phyloP scores from a whole-genome alignment of 2,797 vertebrate species.

The Platyrinchus mystaceus region DNA sequence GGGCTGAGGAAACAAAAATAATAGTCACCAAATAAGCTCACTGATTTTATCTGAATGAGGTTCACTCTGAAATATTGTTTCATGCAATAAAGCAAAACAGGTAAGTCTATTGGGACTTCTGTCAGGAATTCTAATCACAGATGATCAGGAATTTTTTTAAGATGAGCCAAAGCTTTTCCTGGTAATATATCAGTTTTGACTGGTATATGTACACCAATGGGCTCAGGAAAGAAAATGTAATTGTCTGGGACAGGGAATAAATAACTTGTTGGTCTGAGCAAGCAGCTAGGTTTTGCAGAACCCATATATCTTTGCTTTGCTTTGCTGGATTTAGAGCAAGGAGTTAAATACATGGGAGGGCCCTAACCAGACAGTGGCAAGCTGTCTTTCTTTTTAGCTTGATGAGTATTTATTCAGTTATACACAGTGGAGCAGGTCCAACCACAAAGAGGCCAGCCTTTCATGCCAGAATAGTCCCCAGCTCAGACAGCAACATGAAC shows the following conservation, averaged over 20 bases:
- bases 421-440: not conserved
- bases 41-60: not conserved
- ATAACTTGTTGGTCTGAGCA: not conserved
- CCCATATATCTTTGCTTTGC: not conserved
- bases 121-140: constrained; percentile 14
- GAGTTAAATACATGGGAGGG: not conserved
- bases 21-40: not conserved
- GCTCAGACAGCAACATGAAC: not conserved
- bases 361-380: not conserved
- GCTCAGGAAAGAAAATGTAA: not conserved
- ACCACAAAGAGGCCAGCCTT: not conserved
- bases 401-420: constrained; percentile 11
- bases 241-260: constrained; percentile 15
- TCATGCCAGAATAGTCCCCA: constrained; percentile 8
- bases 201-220: not conserved
- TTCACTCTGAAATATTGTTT: not conserved
- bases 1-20: not conserved
- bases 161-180: not conserved
- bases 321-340: constrained; percentile 10
- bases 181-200: not conserved
- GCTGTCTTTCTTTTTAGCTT: constrained; percentile 32
- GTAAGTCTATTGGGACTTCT: not conserved
- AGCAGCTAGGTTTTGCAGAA: not conserved
- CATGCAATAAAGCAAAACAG: not conserved
- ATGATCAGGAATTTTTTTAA: not conserved